These are phyloP conservation scores for Wiebesia pumilae DNA, from an alignment of 1,140 invertebrate genomes.

Conservation along the genomic window DNA sequence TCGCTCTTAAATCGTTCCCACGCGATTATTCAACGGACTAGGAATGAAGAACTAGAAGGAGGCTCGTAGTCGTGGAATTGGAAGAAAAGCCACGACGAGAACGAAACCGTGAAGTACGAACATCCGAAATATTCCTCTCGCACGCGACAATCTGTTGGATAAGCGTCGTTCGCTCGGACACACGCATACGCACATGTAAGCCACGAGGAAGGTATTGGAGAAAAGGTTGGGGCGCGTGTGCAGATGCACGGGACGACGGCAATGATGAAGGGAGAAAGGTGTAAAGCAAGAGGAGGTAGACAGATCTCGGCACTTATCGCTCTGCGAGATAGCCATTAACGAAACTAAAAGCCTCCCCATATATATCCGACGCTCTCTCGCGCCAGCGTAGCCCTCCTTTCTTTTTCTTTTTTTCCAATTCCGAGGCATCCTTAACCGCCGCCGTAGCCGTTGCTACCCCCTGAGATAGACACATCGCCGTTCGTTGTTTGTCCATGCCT, in stretches of 20 bases:
- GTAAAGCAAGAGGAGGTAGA: constrained; percentile 72
- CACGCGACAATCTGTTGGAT: constrained; percentile 43
- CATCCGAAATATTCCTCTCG: constrained; percentile 28
- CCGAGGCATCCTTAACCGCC: constrained; percentile 35
- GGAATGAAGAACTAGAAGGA: not conserved
- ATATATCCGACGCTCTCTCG: constrained; percentile 63
- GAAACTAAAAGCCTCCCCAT: constrained; percentile 74
- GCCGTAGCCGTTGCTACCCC: constrained; percentile 55
- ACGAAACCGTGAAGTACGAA: not conserved
- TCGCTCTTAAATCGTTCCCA: constrained; percentile 28
- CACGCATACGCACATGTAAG: not conserved
- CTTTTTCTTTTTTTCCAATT: constrained; percentile 12
- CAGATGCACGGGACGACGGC: constrained; percentile 7
- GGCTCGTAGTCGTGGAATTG: not conserved
- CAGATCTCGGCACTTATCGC: constrained; percentile 74
- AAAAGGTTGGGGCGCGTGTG: not conserved
- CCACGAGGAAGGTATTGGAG: not conserved
- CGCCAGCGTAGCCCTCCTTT: not conserved
- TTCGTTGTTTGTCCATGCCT: constrained; percentile 71
- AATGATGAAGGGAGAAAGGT: constrained; percentile 63
- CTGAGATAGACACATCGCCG: constrained; percentile 71
- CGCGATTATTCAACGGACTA: constrained; percentile 9
- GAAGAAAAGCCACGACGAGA: constrained; percentile 26
- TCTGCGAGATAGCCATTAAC: constrained; percentile 74
- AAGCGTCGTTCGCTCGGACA: constrained; percentile 7